Evolutionary conservation across 1,140 invertebrate species (phyloP).

Genomic region (Pseudomyrmex cubaensis): DNA sequence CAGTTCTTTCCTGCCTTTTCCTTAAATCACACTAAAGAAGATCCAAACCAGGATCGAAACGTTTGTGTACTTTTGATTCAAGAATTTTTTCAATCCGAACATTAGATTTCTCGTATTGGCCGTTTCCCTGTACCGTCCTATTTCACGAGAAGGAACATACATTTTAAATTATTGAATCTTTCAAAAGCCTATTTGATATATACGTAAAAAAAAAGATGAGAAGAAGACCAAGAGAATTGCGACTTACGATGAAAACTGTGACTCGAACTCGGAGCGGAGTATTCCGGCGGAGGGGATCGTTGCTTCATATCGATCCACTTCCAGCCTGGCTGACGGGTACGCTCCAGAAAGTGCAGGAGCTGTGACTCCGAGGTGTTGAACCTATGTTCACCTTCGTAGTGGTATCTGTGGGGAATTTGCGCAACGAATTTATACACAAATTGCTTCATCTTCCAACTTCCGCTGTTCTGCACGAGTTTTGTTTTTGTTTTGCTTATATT

Average conservation of each 20-base stretch:
- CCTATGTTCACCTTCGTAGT: conserved; percentile 84
- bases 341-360: conserved; percentile 91
- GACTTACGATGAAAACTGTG: conserved; percentile 60
- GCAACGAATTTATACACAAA: not conserved
- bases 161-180: no score
- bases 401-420: conserved; percentile 81
- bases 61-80: no score
- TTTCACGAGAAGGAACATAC: no score
- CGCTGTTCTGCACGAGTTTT: not conserved
- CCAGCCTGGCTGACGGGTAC: conserved; percentile 91
- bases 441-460: no score
- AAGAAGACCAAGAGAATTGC: not conserved
- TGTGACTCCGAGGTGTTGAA: conserved; percentile 88
- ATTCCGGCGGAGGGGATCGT: conserved; percentile 85
- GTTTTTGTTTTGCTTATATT: not conserved
- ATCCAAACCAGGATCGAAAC: no score
- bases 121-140: no score
- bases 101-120: no score
- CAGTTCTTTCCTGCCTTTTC: no score
- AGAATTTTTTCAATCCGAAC: no score
- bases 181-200: no score
- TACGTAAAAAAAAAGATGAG: not conserved
- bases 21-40: no score
- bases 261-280: conserved; percentile 79
- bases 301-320: conserved; percentile 89